Base-by-base conservation (phyloP, 2,888 invertebrate genomes). In the Dysmachus trigonus region DNA sequence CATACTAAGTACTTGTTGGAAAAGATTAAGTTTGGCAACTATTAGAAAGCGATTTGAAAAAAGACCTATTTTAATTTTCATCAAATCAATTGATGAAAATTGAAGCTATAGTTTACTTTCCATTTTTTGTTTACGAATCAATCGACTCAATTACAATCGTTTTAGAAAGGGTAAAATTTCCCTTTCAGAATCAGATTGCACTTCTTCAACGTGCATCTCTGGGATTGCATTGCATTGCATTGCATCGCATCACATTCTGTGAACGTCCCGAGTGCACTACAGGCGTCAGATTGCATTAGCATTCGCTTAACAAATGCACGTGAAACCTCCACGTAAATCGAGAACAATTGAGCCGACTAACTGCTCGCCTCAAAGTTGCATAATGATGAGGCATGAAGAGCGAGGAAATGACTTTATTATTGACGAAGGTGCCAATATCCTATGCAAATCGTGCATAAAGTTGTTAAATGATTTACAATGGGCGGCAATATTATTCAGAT, bases 341-440 rank as follows among this genome's bases (percentile, higher is more conserved):
- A 38, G 76, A 76, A 76, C 76, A 76, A 76, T 76, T 76, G 76
- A 35, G 41, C 73, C 73, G 73, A 22, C 41, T 27, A 35, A 76
- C 76, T 41, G 38, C 41, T 27, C 41, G 41, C 41, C 18, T 18
- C 76, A 76, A 76, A 76, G 76, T 22, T 41, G 76, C 35, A 76
- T 76, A 18, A 41, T 76, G 38, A 76, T 76, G 76, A 76, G 76
- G n/a, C 76, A 47, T 35, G 38, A 76, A 76, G 35, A 76, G 8
- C 22, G 35, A 8, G 7, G 22, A 41, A 35, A 76, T 76, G 76
- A 76, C 76, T 76, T 76, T 41, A 76, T 76, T 76, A 76, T 76
- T 35, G 76, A 38, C 38, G 38, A 38, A 76, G 76, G 76, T 76
- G 76, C 41, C 38, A 76, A 76, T 76, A 76, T 41, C 76, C 76